phyloP scores from a whole-genome alignment of 2,888 invertebrate species.

The Athripsodes cinereus region DNA sequence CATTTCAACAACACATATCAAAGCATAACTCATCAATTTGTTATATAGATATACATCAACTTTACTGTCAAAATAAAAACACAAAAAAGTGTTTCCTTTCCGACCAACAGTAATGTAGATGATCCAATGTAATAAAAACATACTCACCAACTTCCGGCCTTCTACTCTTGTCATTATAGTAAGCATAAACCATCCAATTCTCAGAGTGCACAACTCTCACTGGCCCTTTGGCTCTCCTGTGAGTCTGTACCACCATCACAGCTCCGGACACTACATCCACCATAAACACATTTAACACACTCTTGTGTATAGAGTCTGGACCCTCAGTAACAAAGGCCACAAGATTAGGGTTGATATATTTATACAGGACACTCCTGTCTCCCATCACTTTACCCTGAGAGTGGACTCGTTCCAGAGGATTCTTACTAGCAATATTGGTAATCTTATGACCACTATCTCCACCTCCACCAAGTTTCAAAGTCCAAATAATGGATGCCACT shows the following conservation, averaged over 20 bases:
- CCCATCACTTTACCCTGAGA: constrained; percentile 92
- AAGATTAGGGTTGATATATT: constrained; percentile 96
- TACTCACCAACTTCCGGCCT: constrained; percentile 74
- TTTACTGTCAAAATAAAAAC: too few relatives aligned
- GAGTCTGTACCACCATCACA: constrained; percentile 76
- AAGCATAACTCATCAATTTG: too few relatives aligned
- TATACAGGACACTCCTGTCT: constrained; percentile 95
- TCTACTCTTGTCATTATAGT: constrained; percentile 88
- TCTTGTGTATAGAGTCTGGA: constrained; percentile 66
- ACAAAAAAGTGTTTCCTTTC: too few relatives aligned
- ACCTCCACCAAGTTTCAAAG: constrained; percentile 57
- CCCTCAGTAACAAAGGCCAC: constrained; percentile 79
- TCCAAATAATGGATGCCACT: constrained; percentile 66
- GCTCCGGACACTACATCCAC: constrained; percentile 89
- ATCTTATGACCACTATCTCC: constrained; percentile 55
- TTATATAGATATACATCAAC: too few relatives aligned
- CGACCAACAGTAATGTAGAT: too few relatives aligned
- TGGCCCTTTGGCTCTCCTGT: constrained; percentile 78
- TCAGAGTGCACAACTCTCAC: constrained; percentile 90
- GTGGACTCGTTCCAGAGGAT: constrained; percentile 72
- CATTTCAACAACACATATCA: too few relatives aligned
- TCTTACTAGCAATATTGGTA: constrained; percentile 57
- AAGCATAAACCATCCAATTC: constrained; percentile 93
- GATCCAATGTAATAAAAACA: constrained; percentile 1
- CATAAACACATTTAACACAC: constrained; percentile 67